A percentile compares a stretch with the other conserved stretches of the same genome.
Conservation (phyloP, 2,888 invertebrate species). For the Orchesellides sinensis region DNA sequence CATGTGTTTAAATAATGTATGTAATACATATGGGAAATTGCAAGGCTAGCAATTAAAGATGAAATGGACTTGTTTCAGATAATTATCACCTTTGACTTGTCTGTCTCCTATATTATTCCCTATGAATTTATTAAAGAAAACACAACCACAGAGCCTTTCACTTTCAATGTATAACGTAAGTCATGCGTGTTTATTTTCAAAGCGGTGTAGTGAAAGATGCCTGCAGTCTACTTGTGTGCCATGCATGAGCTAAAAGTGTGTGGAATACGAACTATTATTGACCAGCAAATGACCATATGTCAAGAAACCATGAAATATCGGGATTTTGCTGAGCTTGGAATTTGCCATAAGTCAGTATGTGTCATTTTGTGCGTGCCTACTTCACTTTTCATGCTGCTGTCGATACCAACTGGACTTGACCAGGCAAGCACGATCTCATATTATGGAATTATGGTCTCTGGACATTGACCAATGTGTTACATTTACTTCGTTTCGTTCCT, state of each 20-base stretch:
- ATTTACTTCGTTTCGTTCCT: constrained; percentile 50
- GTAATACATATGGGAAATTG: constrained; percentile 32
- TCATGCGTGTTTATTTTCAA: no score
- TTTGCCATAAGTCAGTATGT: constrained; percentile 58
- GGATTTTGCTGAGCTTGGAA: constrained; percentile 60
- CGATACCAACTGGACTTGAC: constrained; percentile 45
- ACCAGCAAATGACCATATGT: constrained; percentile 63
- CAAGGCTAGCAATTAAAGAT: constrained; percentile 65
- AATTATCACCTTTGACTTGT: constrained; percentile 68
- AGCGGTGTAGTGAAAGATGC: no score
- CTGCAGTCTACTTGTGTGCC: no score
- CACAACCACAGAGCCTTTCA: no score
- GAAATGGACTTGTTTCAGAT: constrained; percentile 63
- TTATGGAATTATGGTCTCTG: constrained; percentile 30
- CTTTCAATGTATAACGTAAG: no score
- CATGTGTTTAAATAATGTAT: constrained; percentile 1
- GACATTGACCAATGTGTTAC: constrained; percentile 62
- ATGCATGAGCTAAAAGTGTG: no score
- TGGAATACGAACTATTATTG: constrained; percentile 39
- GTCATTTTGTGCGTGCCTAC: constrained; percentile 29
- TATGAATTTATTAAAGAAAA: constrained; percentile 15
- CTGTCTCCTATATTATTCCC: constrained; percentile 40
- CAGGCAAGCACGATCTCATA: background rate
- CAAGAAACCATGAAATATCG: constrained; percentile 58
- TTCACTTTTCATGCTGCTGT: constrained; percentile 45